Evolutionary conservation across 2,797 vertebrate genomes (phyloP).

Genomic region (Anguilla megastoma): DNA sequence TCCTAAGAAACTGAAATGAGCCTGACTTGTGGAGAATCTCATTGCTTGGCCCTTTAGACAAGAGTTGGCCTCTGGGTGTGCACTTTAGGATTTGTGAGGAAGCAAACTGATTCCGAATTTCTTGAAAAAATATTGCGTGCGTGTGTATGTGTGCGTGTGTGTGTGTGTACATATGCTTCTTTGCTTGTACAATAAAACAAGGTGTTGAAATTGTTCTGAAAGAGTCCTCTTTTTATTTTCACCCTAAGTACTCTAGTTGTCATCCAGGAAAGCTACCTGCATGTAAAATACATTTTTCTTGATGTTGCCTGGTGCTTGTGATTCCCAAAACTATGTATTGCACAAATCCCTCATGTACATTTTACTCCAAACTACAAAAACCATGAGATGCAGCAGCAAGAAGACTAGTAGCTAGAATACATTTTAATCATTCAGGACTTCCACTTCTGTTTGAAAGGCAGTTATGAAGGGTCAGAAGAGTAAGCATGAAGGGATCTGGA

Average conservation of each 20-base stretch:
- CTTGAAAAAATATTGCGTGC: slow-evolving; percentile 26
- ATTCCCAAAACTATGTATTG: not conserved
- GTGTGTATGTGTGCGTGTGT: slow-evolving; percentile 51
- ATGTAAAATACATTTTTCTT: slow-evolving; percentile 1
- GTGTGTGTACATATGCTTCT: slow-evolving; percentile 72
- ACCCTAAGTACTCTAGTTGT: not conserved
- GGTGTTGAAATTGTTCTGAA: slow-evolving; percentile 26
- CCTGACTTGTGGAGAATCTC: slow-evolving; percentile 2
- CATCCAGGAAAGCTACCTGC: not conserved
- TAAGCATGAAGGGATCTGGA: not conserved
- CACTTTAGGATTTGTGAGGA: slow-evolving; percentile 55
- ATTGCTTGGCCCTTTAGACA: slow-evolving; percentile 19
- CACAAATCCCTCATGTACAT: not conserved
- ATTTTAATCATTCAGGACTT: not conserved
- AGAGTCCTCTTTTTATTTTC: not conserved
- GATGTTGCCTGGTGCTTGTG: not conserved
- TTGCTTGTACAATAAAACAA: slow-evolving; percentile 71
- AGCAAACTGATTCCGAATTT: slow-evolving; percentile 37
- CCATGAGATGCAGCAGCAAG: not conserved
- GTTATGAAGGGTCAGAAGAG: not conserved
- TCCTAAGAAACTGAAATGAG: not conserved
- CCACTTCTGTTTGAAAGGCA: not conserved
- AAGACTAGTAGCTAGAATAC: not conserved
- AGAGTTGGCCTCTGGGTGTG: slow-evolving; percentile 52
- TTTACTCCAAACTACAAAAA: not conserved